Percentiles rank a stretch among this genome's conserved stretches.
Conservation (phyloP, 2,113 vertebrate genomes). For the Sinocyclocheilus anshuiensis region DNA sequence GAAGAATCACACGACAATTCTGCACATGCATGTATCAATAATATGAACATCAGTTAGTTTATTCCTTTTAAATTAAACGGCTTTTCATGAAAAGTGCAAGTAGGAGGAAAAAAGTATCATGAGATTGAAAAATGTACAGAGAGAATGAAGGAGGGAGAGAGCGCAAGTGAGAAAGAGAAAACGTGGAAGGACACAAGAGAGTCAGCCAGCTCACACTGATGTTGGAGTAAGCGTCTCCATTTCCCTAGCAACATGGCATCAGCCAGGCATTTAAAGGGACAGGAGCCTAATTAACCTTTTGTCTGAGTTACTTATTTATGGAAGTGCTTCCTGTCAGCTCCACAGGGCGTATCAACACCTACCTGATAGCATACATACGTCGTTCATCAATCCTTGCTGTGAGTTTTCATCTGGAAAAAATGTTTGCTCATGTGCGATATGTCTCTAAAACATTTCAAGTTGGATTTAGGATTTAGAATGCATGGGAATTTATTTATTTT, state of each 20-base stretch:
- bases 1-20: neutral
- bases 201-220: conserved; percentile 28
- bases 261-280: conserved; percentile 69
- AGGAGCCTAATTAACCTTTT: conserved; percentile 42
- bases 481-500: neutral
- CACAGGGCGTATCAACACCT: neutral
- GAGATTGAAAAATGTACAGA: neutral
- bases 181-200: conserved; percentile 22
- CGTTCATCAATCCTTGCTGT: neutral
- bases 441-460: neutral
- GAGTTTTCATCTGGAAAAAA: neutral
- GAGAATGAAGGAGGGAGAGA: neutral
- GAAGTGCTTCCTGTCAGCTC: conserved; percentile 5
- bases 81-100: neutral
- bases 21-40: neutral
- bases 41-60: neutral
- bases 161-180: neutral
- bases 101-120: neutral
- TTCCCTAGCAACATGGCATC: conserved; percentile 74
- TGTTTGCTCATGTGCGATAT: neutral
- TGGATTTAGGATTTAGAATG: neutral
- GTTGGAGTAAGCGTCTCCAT: conserved; percentile 71
- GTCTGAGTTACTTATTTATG: conserved; percentile 42
- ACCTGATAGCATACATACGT: neutral
- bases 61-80: neutral